Conservation (phyloP, 2,113 vertebrate genomes). For the Erythrocercus mccallii region DNA sequence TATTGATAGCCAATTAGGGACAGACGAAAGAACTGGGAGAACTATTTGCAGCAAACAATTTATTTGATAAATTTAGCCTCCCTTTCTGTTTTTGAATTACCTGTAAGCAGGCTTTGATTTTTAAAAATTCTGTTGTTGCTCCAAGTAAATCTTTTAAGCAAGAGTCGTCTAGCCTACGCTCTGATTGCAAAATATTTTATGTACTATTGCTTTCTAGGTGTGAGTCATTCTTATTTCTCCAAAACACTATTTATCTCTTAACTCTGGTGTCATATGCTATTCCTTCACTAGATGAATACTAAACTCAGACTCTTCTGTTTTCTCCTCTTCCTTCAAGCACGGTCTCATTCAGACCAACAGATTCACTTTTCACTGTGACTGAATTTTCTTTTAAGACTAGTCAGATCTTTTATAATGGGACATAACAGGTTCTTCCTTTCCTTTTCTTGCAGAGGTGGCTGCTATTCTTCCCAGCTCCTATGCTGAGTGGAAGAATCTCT, state of each 20-base stretch:
- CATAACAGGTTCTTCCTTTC: background rate
- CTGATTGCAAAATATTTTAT: background rate
- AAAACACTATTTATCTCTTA: background rate
- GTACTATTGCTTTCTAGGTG: background rate
- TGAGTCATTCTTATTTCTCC: background rate
- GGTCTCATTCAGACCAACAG: background rate
- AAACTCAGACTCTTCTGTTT: background rate
- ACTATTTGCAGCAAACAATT: constrained; percentile 58
- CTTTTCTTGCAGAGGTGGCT: background rate
- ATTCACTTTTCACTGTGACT: background rate
- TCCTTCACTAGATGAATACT: background rate
- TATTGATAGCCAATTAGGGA: constrained; percentile 65
- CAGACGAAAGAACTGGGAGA: constrained; percentile 26
- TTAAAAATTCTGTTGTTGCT: constrained; percentile 3
- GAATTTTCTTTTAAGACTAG: background rate
- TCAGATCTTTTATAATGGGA: background rate
- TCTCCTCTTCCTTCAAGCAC: background rate
- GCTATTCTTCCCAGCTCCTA: background rate
- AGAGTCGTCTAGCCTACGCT: background rate
- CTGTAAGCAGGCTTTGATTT: constrained; percentile 23
- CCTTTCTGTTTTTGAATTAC: constrained; percentile 25
- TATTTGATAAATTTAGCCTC: constrained; percentile 48
- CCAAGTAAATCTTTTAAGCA: constrained; percentile 9
- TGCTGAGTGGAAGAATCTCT: background rate
- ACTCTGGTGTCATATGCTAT: background rate